These are phyloP conservation scores for Orthonyx spaldingii DNA, from an alignment of 2,113 vertebrate species.

Conservation along the genomic window DNA sequence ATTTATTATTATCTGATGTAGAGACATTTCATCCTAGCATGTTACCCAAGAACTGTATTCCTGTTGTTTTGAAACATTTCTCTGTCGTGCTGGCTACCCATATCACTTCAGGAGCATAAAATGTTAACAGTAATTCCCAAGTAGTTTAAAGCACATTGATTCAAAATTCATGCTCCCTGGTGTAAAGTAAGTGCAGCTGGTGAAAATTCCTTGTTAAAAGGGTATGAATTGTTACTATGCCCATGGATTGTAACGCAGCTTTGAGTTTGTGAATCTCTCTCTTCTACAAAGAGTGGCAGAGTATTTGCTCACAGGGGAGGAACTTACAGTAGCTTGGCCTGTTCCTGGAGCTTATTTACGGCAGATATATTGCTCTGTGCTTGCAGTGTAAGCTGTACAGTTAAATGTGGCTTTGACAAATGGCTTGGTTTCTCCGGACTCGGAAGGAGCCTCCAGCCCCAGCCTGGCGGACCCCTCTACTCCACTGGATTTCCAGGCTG, in stretches of 20 bases:
- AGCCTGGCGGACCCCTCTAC: conserved; percentile 14
- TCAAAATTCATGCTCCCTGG: neutral
- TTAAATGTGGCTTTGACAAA: conserved; percentile 33
- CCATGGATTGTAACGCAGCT: neutral
- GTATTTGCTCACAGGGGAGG: neutral
- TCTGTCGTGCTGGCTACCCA: rapidly evolving
- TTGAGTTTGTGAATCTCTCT: neutral
- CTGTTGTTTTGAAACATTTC: neutral
- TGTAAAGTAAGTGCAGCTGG: neutral
- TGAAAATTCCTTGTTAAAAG: neutral
- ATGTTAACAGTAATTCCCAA: neutral
- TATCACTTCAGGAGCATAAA: neutral
- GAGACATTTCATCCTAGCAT: neutral
- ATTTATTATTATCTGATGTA: neutral
- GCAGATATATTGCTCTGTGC: neutral
- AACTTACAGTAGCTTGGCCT: neutral
- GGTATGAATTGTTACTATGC: neutral
- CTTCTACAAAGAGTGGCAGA: neutral
- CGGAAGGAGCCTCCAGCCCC: conserved; percentile 36
- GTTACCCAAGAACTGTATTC: neutral
- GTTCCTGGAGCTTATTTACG: neutral
- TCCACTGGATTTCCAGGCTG: conserved; percentile 50
- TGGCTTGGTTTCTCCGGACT: neutral
- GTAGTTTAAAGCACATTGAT: neutral
- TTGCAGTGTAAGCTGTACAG: neutral